Evolutionary conservation across 2,888 invertebrate genomes (phyloP).

Genomic region (Leucophenga maculata): DNA sequence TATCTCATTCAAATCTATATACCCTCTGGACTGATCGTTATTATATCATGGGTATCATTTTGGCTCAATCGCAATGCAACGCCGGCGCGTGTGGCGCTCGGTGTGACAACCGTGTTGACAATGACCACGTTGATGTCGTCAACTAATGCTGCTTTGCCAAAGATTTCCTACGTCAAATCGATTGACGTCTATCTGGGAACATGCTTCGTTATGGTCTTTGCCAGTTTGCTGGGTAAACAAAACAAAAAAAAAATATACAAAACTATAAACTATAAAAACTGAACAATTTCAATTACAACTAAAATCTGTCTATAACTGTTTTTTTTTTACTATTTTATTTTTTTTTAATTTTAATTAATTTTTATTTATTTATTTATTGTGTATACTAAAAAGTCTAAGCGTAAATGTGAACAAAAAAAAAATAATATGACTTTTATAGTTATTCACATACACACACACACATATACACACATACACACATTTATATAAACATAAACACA

Average conservation of each 20-base stretch:
- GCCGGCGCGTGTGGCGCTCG: slow-evolving; percentile 92
- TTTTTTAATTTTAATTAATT: slow-evolving; percentile 3
- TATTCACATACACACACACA: slow-evolving; percentile 12
- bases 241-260: slow-evolving; percentile 36
- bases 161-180: slow-evolving; percentile 97
- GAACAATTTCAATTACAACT: slow-evolving; percentile 29
- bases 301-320: slow-evolving; percentile 24
- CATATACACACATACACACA: slow-evolving; percentile 30
- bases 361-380: neutral
- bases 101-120: slow-evolving; percentile 96
- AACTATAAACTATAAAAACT: slow-evolving; percentile 29
- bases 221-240: slow-evolving; percentile 91
- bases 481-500: slow-evolving; percentile 1
- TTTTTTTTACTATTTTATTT: slow-evolving; percentile 1
- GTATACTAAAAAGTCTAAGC: neutral
- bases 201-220: slow-evolving; percentile 99
- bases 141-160: slow-evolving; percentile 95
- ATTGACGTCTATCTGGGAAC: slow-evolving; percentile 98
- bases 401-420: neutral
- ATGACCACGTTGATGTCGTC: slow-evolving; percentile 98
- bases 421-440: slow-evolving; percentile 8
- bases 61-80: slow-evolving; percentile 97
- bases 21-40: slow-evolving; percentile 96
- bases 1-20: slow-evolving; percentile 99
- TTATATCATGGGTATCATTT: slow-evolving; percentile 97